phyloP scores from a whole-genome alignment of 2,113 vertebrate genomes.

The Castor canadensis region DNA sequence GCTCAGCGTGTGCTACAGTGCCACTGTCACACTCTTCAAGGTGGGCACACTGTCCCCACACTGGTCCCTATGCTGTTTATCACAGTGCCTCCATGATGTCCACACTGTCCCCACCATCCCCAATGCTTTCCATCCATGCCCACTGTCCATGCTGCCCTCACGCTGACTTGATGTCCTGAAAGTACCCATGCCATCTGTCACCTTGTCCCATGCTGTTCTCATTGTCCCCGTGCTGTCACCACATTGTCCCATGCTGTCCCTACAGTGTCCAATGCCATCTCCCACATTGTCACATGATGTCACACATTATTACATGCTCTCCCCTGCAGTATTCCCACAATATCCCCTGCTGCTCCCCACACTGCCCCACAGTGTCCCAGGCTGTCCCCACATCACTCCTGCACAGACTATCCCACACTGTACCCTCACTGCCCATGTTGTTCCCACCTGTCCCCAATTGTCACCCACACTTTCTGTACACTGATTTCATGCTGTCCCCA shows the following conservation, averaged over 20 bases:
- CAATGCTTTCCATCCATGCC: neutral
- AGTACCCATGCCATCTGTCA: too few relatives aligned
- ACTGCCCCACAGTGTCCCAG: too few relatives aligned
- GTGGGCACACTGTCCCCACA: conserved; percentile 25
- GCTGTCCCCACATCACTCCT: too few relatives aligned
- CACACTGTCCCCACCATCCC: too few relatives aligned
- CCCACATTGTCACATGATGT: fast-evolving
- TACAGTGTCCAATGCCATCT: neutral
- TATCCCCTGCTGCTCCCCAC: neutral
- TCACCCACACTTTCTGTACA: neutral
- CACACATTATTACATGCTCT: too few relatives aligned
- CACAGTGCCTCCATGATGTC: neutral
- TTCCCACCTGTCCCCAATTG: neutral
- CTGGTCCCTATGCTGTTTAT: neutral
- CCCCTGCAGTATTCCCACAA: too few relatives aligned
- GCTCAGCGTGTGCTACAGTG: conserved; percentile 79
- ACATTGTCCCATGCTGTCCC: too few relatives aligned
- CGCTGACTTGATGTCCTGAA: too few relatives aligned
- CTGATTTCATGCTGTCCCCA: neutral
- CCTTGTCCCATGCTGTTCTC: too few relatives aligned
- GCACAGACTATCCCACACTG: neutral
- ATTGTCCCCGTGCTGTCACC: neutral
- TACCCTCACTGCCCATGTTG: too few relatives aligned
- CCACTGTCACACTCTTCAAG: conserved; percentile 77
- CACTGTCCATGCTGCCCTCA: too few relatives aligned